Evolutionary conservation across 2,797 vertebrate genomes (phyloP).

Genomic region (Hyperoplus immaculatus): DNA sequence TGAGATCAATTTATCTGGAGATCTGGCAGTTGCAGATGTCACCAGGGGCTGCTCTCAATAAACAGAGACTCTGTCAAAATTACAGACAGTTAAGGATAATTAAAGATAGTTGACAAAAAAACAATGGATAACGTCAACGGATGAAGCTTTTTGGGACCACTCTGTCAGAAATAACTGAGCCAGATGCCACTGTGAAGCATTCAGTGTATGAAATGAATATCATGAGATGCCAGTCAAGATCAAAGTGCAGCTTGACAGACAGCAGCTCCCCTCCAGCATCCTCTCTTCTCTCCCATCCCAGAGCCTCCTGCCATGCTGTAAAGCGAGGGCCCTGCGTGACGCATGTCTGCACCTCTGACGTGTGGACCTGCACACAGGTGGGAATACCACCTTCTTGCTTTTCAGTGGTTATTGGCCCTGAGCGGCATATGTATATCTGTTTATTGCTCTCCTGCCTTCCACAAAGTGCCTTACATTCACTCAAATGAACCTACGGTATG

Average conservation of each 20-base stretch:
- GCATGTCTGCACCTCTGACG: conserved; percentile 61
- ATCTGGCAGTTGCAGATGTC: conserved; percentile 81
- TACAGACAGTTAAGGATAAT: conserved; percentile 45
- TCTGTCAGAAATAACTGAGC: conserved; percentile 7
- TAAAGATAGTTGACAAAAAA: no score
- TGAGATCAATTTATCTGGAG: conserved; percentile 85
- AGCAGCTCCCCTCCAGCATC: conserved; percentile 24
- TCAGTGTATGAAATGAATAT: conserved; percentile 37
- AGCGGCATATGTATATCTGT: conserved; percentile 49
- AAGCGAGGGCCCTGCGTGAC: conserved; percentile 48
- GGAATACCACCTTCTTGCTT: conserved; percentile 46
- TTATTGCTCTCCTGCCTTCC: conserved; percentile 43
- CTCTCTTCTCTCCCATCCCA: conserved; percentile 23
- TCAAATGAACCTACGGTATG: not conserved
- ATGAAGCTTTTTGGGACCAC: not conserved
- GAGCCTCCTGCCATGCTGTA: conserved; percentile 17
- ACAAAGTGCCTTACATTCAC: not conserved
- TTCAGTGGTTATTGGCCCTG: conserved; percentile 37
- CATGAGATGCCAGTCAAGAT: conserved; percentile 39
- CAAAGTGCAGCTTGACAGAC: conserved; percentile 34
- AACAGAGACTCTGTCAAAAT: conserved; percentile 65
- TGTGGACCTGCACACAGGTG: conserved; percentile 41
- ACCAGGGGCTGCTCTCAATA: conserved; percentile 71
- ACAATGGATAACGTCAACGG: no score
- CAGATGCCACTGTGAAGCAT: not conserved